Evolutionary conservation across 2,113 vertebrate species (phyloP), one percentile per base, ranked within the genome.

Genomic region (Nesogale talazaci): DNA sequence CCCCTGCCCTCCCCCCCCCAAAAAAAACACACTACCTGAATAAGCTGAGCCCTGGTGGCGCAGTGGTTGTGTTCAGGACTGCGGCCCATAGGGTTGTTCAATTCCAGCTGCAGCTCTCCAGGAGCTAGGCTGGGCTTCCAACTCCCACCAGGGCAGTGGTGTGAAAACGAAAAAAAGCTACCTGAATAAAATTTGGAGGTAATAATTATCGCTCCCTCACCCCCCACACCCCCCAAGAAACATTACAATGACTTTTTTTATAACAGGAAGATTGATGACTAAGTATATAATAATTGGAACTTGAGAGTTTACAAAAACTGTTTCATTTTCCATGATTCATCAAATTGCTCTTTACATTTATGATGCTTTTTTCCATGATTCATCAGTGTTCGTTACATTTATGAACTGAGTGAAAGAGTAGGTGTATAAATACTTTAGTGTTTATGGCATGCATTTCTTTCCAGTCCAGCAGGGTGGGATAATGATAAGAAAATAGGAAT

Each of bases 401-500:
- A 5, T 94, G 80, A 63, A 31, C 84, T 94, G 56, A 86, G 65
- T 69, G 38, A 69, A 84, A 59, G 25, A 52, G 42, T 81, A 4
- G 34, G 40, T 27, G 0, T 75, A 11, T 90, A 65, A 89, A 61
- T 90, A 69, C 14, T 84, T 95, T 29, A 92, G 76, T 87, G 52
- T 74, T 94, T 89, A 74, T 87, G 17, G 12, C 90, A 17, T 89
- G 12, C 15, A 2, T 94, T 94, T 96, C 34, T 91, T 95, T 98
- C 83, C 93, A 99, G 99, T 98, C 99, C 99, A 82, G 99, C 99
- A 97, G 99, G 99, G 61, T 99, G 99, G 99, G 99, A 99, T 98
- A 99, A 99, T 74, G 99, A 99, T 97, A 99, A 99, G 97, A 99
- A 99, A 98, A 99, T 99, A 90, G 99, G 98, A 97, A 99, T 99